These are phyloP conservation scores for Bambusicola thoracicus DNA, from an alignment of 2,113 vertebrate species.

Conservation along the genomic window DNA sequence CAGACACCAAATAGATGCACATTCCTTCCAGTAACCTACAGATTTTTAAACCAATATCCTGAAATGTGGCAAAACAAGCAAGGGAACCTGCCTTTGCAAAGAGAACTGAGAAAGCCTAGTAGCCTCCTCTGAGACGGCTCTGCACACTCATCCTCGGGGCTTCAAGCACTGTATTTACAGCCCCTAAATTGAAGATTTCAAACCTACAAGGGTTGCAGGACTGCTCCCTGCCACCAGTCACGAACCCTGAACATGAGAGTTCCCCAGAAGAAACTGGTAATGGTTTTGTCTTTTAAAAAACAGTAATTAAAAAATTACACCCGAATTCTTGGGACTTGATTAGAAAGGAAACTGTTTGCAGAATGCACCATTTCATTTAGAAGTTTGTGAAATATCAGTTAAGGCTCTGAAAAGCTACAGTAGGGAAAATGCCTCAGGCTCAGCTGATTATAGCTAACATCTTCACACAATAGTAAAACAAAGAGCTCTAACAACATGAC, in stretches of 20 bases:
- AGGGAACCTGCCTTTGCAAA: neutral
- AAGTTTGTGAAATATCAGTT: neutral
- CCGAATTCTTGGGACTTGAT: neutral
- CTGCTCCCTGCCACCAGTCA: neutral
- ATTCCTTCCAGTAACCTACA: neutral
- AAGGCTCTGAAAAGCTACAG: neutral
- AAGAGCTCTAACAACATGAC: neutral
- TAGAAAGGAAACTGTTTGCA: neutral
- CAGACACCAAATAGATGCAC: neutral
- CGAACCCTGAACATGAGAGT: neutral
- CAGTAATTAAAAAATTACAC: neutral
- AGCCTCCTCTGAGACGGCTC: neutral
- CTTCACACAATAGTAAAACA: neutral
- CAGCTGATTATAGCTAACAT: neutral
- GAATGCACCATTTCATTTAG: neutral
- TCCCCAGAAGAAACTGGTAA: neutral
- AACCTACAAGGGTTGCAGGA: neutral
- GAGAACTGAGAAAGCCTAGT: neutral
- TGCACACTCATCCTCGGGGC: accelerated
- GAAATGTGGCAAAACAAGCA: neutral
- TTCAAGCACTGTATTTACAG: neutral
- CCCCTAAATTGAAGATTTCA: neutral
- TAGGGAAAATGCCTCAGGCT: neutral
- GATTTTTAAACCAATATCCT: neutral
- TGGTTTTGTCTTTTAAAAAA: neutral